A percentile compares a stretch with the other conserved stretches of the same genome.
Evolutionary conservation across 2,797 vertebrate species (phyloP).

Genomic region (Scolopax rusticola): DNA sequence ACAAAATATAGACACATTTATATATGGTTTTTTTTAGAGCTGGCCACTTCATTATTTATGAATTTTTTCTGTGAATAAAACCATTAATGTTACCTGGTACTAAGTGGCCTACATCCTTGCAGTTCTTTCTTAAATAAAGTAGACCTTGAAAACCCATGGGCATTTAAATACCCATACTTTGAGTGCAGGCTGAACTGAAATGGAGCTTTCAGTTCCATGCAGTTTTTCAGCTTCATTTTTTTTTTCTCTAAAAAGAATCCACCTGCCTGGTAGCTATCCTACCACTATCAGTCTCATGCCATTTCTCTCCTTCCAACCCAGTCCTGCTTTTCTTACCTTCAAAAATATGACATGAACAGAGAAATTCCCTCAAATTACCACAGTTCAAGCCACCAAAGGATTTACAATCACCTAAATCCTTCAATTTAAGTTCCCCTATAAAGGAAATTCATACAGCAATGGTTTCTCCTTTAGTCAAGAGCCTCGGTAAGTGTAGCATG

Average conservation of each 20-base stretch:
- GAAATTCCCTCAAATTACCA: neutral
- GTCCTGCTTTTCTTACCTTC: neutral
- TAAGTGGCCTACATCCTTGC: neutral
- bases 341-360: neutral
- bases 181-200: neutral
- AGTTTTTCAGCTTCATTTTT: neutral
- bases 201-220: neutral
- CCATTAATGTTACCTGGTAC: neutral
- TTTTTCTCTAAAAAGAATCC: neutral
- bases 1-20: neutral
- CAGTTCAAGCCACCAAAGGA: neutral
- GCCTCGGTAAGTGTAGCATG: neutral
- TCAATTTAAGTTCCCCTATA: neutral
- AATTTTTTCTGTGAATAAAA: constrained; percentile 6
- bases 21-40: neutral
- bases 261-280: neutral
- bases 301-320: neutral
- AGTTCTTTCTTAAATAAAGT: neutral
- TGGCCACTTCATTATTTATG: neutral
- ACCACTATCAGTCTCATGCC: neutral
- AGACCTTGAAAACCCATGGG: neutral
- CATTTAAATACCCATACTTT: neutral
- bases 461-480: neutral
- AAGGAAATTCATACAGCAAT: neutral
- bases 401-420: neutral